Conservation (phyloP, 2,888 invertebrate species). For the Heterodera filipjevi region DNA sequence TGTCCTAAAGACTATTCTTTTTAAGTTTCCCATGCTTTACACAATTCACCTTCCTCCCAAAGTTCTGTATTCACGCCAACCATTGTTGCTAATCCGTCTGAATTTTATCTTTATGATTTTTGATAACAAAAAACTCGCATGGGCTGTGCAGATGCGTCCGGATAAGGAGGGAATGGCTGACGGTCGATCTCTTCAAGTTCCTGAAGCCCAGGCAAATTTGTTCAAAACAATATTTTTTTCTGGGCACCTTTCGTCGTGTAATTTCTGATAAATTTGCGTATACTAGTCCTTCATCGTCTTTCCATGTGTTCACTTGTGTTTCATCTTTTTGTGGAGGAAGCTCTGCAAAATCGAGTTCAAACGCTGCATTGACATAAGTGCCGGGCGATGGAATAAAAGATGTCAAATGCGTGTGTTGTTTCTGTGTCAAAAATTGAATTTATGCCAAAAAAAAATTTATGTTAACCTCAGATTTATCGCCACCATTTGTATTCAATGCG, state of each 20-base stretch:
- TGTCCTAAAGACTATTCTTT: constrained; percentile 32
- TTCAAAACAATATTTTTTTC: not conserved
- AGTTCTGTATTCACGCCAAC: constrained; percentile 60
- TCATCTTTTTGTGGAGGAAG: not conserved
- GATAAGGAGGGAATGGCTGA: constrained; percentile 47
- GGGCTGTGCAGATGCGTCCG: constrained; percentile 31
- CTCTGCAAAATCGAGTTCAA: constrained; percentile 11
- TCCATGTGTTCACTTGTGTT: not conserved
- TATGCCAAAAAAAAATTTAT: too few relatives aligned
- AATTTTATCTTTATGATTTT: not conserved
- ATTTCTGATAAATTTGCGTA: constrained; percentile 61
- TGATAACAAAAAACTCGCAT: not conserved
- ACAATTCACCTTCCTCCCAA: constrained; percentile 50
- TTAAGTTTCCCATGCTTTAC: not conserved
- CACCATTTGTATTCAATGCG: not conserved
- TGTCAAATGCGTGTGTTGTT: not conserved
- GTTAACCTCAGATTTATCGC: not conserved
- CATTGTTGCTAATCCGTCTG: constrained; percentile 51
- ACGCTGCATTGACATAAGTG: constrained; percentile 26
- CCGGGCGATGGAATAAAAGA: not conserved
- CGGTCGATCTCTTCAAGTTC: constrained; percentile 26
- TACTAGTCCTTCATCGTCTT: constrained; percentile 33
- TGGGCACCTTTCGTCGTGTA: constrained; percentile 18
- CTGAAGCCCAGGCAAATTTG: not conserved
- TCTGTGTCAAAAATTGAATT: not conserved